Percentiles rank a stretch among this genome's conserved stretches.
Evolutionary conservation across 2,888 invertebrate species (phyloP).

Genomic region (Acleris cristana): DNA sequence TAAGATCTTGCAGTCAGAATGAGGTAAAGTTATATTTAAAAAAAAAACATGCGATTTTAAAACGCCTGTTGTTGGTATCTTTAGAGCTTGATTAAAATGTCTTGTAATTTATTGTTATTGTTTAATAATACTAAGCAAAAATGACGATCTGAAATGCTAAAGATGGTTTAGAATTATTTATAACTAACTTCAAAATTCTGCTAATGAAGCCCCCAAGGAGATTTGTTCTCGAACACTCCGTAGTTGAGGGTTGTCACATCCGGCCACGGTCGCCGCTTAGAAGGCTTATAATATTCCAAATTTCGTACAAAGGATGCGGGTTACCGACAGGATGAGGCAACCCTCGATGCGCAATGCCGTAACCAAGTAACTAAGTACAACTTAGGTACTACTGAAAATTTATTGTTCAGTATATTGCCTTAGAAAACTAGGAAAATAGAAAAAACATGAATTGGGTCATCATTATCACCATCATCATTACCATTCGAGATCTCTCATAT

Average conservation of each 20-base stretch:
- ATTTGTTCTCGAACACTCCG: slow-evolving; percentile 39
- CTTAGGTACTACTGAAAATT: neutral
- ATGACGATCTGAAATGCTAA: neutral
- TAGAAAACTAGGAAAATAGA: too few species aligned
- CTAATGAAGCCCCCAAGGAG: slow-evolving; percentile 12
- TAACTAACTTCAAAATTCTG: neutral
- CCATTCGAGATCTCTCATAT: too few species aligned
- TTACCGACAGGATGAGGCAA: slow-evolving; percentile 48
- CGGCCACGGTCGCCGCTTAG: slow-evolving; percentile 54
- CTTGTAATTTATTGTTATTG: too few species aligned
- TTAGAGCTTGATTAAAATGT: too few species aligned
- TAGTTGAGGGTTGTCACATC: slow-evolving; percentile 52
- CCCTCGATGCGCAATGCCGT: neutral
- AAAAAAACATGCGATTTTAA: too few species aligned
- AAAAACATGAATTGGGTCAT: too few species aligned
- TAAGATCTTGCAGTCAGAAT: too few species aligned
- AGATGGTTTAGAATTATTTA: neutral
- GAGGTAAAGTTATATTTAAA: too few species aligned
- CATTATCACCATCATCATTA: too few species aligned
- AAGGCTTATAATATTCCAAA: slow-evolving; percentile 47
- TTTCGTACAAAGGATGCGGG: slow-evolving; percentile 61
- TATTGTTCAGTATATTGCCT: neutral
- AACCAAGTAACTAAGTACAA: slow-evolving; percentile 13
- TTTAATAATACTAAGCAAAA: too few species aligned
- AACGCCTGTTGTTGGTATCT: too few species aligned